Evolutionary conservation across 2,113 vertebrate genomes (phyloP), one percentile per base, ranked within the genome.

Genomic region (Notarius lentiginosus): DNA sequence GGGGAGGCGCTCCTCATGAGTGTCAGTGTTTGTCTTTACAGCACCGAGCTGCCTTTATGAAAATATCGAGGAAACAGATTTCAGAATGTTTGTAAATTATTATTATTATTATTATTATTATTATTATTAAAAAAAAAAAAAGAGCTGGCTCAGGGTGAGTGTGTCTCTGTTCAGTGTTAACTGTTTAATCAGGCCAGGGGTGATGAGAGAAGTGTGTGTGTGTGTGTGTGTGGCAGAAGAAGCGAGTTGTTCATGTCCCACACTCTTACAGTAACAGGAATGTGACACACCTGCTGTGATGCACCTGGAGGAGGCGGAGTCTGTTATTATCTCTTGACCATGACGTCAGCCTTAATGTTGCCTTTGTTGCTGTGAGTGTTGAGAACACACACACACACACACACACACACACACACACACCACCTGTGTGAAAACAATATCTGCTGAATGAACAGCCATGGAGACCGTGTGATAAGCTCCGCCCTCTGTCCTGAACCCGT

Each of bases 31-130:
- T 41, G 41, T 41, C 41, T 41, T 41, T 41, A 41, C 63, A 66
- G 24, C 65, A 30, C 65, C 12, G 3, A 0, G n/a, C 4, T 66
- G 65, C 65, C 12, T 66, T 66, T 27, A 5, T 27, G 14, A 27
- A n/a, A n/a, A n/a, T 3, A 9, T 9, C 9, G 2, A 63, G 24
- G 7, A 63, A 24, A 63, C 61, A 41, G 41, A 41, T 41, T 41
- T 1, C 65, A 76, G 22, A n/a, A 1, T 17, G n/a, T 87, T 65
- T 88, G 49, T 88, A 88, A 90, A 76, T 88, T 90, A 89, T 84
- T 73, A 90, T 88, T 86, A 90, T 34, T 34, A 88, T 30, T 30
- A 30, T 30, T 30, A 30, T n/a, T n/a, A n/a, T n/a, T n/a, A n/a
- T n/a, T n/a, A n/a, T n/a, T n/a, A n/a, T n/a, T n/a, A 84, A 70